Evolutionary conservation across 2,888 invertebrate species (phyloP).

Genomic region (Agrilus mali): DNA sequence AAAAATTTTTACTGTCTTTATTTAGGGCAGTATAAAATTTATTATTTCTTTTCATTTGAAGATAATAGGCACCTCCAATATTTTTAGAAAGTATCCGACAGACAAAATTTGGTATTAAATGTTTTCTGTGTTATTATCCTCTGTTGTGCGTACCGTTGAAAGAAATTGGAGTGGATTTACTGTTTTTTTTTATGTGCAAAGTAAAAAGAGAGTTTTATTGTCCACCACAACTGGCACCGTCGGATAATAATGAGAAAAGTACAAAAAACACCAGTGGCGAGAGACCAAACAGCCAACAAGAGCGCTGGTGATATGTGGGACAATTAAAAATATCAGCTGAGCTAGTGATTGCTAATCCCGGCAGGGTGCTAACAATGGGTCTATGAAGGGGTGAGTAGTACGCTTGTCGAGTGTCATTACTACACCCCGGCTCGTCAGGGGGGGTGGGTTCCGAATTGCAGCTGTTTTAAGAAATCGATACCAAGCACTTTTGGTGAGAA

Average conservation of each 20-base stretch:
- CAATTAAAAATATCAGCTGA: constrained; percentile 17
- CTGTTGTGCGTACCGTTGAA: no score
- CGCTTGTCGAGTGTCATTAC: constrained; percentile 31
- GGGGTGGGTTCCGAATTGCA: constrained; percentile 24
- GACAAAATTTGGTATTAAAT: no score
- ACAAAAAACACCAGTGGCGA: neutral
- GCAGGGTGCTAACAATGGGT: constrained; percentile 25
- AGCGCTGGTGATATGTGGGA: constrained; percentile 12
- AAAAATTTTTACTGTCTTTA: no score
- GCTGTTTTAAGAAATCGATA: constrained; percentile 23
- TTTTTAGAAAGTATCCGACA: no score
- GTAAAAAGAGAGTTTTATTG: no score
- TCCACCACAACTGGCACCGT: neutral
- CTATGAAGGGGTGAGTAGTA: constrained; percentile 19
- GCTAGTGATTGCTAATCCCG: constrained; percentile 26
- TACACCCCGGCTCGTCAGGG: constrained; percentile 28
- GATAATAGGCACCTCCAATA: no score
- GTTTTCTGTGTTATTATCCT: no score
- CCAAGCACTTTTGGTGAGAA: constrained; percentile 4
- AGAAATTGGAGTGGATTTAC: no score
- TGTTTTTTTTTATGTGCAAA: no score
- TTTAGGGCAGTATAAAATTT: no score
- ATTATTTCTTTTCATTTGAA: neutral
- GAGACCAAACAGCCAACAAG: no score
- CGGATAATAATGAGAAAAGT: neutral